Base-by-base conservation (phyloP, 2,113 vertebrate species). In the Epinephelus cyanopodus region DNA sequence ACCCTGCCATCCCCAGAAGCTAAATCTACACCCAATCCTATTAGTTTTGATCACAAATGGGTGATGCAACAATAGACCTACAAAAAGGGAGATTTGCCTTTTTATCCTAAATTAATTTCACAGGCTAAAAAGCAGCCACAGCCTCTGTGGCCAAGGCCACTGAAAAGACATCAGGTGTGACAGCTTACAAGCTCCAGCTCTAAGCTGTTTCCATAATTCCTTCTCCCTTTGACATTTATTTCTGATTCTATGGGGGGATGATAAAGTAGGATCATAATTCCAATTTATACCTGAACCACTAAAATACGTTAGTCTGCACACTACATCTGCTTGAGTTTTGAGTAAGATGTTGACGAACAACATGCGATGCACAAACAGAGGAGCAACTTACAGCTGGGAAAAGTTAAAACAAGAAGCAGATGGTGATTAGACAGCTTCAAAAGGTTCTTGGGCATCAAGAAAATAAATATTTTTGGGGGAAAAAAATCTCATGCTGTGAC, bases 321-420 rank as follows among this genome's bases (percentile, higher is more conserved):
- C 23, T 21, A 48, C 39, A 76, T 37, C 14, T 1, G 39, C 39
- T 42, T 10, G 10, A 39, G 72, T 52, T 69, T 69, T 39, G 12
- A 39, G 66, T 5, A 1, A 21, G 18, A 12, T 57, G 68, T 23
- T 23, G n/a, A 57, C 47, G 3, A 66, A 53, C 53, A 81, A 27
- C 17, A 66, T 1, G 0, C 12, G 10, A 25, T 23, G 15, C 8
- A 68, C 37, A 15, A 60, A 57, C n/a, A 18, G 53, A 48, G 19
- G 47, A 47, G 56, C 18, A 25, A n/a, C 42, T 52, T 65, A 52
- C 13, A 48, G 54, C 27, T 65, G 60, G 53, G 45, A 19, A 42
- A 42, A 39, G 37, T 77, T 21, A 18, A 64, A 19, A 54, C 37
- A 64, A 71, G 37, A 12, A 47, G 48, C 74, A 77, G 81, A 79